phyloP scores from a whole-genome alignment of 2,113 vertebrate genomes.

The Chunga burmeisteri region DNA sequence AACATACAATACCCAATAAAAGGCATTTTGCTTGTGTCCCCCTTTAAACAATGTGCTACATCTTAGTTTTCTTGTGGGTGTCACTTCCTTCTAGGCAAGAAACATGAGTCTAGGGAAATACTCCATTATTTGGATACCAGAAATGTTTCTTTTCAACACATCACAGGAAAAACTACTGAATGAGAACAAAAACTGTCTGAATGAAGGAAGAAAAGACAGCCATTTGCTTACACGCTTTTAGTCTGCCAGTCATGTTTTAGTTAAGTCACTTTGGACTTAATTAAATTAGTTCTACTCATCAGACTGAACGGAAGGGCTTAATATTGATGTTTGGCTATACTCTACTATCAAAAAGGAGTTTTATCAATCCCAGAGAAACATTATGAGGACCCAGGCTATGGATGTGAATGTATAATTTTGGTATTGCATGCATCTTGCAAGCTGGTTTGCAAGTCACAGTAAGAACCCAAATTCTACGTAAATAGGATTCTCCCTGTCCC shows the following conservation, averaged over 20 bases:
- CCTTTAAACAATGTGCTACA: background rate
- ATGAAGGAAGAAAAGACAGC: background rate
- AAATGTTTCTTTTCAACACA: background rate
- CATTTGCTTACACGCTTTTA: background rate
- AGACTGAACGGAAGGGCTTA: background rate
- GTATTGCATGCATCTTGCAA: background rate
- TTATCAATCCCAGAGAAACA: background rate
- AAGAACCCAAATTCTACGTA: background rate
- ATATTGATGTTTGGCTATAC: background rate
- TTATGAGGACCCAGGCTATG: background rate
- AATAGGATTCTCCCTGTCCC: background rate
- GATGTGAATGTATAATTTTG: background rate
- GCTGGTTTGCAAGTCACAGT: background rate
- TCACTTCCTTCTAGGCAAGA: background rate
- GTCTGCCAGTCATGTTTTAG: background rate
- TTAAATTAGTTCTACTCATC: conserved; percentile 30
- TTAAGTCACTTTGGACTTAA: background rate
- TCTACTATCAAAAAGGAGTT: background rate
- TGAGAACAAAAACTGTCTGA: background rate
- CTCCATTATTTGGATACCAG: background rate
- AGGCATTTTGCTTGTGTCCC: background rate
- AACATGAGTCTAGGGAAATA: background rate
- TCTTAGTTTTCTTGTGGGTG: background rate
- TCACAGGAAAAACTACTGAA: background rate
- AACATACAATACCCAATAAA: background rate